Conservation (phyloP, 2,113 vertebrate species). For the Nycticryphes semicollaris region DNA sequence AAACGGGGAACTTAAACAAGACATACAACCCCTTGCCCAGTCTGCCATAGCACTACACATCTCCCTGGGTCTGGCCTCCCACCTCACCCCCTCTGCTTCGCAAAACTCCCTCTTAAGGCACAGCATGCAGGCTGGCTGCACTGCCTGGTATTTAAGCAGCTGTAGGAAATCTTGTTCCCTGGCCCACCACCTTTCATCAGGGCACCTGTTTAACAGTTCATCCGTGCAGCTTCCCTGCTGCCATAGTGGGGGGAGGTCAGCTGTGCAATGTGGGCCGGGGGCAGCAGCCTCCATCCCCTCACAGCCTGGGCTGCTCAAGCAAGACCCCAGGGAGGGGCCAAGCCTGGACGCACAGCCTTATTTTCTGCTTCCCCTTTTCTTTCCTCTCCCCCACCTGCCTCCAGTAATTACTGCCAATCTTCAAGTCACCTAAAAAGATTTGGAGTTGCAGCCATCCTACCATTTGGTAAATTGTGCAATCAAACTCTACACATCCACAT, state of each 20-base stretch:
- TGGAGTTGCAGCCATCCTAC: not conserved
- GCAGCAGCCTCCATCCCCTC: fast-evolving
- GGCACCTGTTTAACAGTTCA: not conserved
- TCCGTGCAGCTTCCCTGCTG: not conserved
- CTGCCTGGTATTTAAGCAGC: too few species aligned
- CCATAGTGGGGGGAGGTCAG: too few species aligned
- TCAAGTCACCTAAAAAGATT: not conserved
- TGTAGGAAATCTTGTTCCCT: not conserved
- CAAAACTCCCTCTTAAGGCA: too few species aligned
- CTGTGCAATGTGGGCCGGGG: too few species aligned
- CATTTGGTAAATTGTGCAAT: not conserved
- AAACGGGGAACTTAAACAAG: too few species aligned
- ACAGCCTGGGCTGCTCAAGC: not conserved
- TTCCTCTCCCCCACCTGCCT: not conserved
- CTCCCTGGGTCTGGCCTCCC: too few species aligned
- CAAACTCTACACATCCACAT: not conserved
- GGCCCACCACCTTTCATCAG: not conserved
- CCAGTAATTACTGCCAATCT: not conserved
- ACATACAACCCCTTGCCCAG: too few species aligned
- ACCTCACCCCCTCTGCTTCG: not conserved
- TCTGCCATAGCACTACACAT: fast-evolving
- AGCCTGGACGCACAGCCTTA: fast-evolving
- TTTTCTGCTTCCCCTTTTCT: not conserved
- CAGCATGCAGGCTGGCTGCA: fast-evolving
- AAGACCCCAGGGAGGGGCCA: too few species aligned